Evolutionary conservation across 2,888 invertebrate species (phyloP).

Genomic region (Psococerastis gibbosa): DNA sequence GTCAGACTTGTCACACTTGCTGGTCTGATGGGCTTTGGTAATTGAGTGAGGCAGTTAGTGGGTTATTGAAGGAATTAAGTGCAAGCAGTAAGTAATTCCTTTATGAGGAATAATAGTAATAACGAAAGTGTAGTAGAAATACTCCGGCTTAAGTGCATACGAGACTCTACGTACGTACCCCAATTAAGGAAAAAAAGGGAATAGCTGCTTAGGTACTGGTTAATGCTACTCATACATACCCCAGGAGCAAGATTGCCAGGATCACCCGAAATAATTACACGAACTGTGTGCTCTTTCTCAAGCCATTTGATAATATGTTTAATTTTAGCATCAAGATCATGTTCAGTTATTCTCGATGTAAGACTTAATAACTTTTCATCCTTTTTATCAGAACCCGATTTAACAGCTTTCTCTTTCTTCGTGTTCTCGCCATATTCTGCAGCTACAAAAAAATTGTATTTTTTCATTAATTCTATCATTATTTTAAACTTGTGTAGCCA

Average conservation of each 20-base stretch:
- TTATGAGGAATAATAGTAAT: too few species aligned
- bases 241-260: slow-evolving; percentile 15
- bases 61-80: too few species aligned
- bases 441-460: too few species aligned
- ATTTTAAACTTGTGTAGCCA: too few species aligned
- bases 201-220: neutral
- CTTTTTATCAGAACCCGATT: neutral
- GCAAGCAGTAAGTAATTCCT: neutral
- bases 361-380: slow-evolving; percentile 9
- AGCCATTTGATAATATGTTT: slow-evolving; percentile 47
- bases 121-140: too few species aligned
- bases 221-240: neutral
- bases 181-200: neutral
- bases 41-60: too few species aligned
- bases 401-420: neutral
- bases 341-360: slow-evolving; percentile 33
- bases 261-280: slow-evolving; percentile 34
- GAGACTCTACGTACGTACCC: neutral
- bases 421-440: neutral
- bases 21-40: too few species aligned
- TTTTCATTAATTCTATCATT: too few species aligned
- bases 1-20: too few species aligned
- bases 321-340: slow-evolving; percentile 42
- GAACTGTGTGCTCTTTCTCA: slow-evolving; percentile 43
- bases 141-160: too few species aligned